phyloP scores from a whole-genome alignment of 2,113 vertebrate genomes.

The Herpetotheres cachinnans region DNA sequence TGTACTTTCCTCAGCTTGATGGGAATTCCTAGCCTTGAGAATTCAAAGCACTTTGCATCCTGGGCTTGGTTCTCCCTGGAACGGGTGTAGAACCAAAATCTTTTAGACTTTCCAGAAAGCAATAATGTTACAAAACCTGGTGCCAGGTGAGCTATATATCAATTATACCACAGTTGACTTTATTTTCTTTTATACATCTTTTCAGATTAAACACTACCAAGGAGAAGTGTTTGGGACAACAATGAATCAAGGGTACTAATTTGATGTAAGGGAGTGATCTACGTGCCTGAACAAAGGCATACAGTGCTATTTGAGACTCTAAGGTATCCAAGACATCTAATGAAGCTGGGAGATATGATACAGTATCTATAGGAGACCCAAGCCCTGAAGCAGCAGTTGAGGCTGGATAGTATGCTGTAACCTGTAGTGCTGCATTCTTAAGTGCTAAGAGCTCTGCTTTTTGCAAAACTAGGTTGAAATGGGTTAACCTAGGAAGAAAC shows the following conservation, averaged over 20 bases:
- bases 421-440: not conserved
- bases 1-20: not conserved
- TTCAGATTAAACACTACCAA: not conserved
- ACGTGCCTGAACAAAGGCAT: rapidly evolving
- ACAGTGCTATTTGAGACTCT: not conserved
- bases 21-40: conserved; percentile 7
- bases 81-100: not conserved
- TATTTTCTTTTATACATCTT: not conserved
- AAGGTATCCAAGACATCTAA: not conserved
- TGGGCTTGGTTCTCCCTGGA: not conserved
- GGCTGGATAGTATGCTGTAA: not conserved
- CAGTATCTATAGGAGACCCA: not conserved
- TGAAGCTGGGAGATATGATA: not conserved
- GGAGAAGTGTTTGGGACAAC: not conserved
- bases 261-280: not conserved
- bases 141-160: not conserved
- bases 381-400: not conserved
- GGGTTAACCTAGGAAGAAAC: not conserved
- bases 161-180: not conserved
- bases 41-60: not conserved
- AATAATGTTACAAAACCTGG: not conserved
- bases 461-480: not conserved
- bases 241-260: not conserved
- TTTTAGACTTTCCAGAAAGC: not conserved
- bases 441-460: not conserved